phyloP scores from a whole-genome alignment of 2,113 vertebrate species.

The Hemiprocne comata region DNA sequence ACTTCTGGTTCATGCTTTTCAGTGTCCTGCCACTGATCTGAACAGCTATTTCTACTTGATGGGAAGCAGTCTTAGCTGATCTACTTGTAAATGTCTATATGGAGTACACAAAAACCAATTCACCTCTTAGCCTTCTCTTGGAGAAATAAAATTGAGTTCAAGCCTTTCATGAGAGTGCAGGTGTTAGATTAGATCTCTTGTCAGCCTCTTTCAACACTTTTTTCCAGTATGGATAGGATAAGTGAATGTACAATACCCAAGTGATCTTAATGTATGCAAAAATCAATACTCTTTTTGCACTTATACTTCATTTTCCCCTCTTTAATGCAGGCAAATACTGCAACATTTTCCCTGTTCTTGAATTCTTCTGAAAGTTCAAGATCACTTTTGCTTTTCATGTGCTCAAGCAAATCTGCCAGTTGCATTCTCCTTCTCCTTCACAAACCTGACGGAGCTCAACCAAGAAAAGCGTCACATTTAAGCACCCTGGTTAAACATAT shows the following conservation, averaged over 20 bases:
- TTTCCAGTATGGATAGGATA: not conserved
- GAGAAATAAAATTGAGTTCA: not conserved
- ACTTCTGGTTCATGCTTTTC: not conserved
- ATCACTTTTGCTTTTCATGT: not conserved
- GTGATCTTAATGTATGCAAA: not conserved
- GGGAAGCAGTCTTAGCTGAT: not conserved
- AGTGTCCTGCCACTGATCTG: not conserved
- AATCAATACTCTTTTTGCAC: not conserved
- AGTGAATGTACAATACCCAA: not conserved
- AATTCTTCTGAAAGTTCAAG: not conserved
- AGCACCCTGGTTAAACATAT: not conserved
- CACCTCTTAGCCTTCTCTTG: not conserved
- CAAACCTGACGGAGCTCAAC: not conserved
- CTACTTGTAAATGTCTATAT: not conserved
- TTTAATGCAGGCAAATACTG: not conserved
- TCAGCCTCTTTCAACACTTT: not conserved
- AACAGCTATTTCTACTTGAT: not conserved
- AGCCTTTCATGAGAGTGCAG: not conserved
- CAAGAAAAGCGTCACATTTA: not conserved
- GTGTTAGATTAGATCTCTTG: not conserved
- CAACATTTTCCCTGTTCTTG: not conserved
- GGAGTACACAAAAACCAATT: not conserved
- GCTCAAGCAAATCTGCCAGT: not conserved
- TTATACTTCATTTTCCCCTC: not conserved
- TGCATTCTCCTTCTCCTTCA: not conserved